Percentiles rank a stretch among this genome's conserved stretches.
Evolutionary conservation across 2,888 invertebrate species (phyloP).

Genomic region (Matsumyia berberina): DNA sequence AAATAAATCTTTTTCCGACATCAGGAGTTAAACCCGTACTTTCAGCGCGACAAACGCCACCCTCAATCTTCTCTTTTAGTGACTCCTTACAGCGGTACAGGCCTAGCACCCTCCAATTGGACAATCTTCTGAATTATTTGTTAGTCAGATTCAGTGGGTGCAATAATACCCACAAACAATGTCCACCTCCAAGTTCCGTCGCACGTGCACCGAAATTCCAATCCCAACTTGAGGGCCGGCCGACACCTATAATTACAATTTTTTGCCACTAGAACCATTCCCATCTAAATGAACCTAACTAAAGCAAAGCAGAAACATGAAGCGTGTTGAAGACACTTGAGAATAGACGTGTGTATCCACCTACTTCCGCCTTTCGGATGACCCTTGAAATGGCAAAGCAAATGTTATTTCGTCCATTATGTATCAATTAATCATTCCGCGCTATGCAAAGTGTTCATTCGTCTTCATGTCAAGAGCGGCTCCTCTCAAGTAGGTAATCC

Average conservation of each 20-base stretch:
- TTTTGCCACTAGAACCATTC: background rate
- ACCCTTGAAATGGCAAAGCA: conserved; percentile 31
- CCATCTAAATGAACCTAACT: background rate
- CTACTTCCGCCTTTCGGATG: conserved; percentile 21
- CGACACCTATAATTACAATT: background rate
- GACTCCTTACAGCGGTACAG: too few relatives aligned
- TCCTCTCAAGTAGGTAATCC: conserved; percentile 15
- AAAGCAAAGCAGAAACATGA: background rate
- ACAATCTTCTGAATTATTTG: too few relatives aligned
- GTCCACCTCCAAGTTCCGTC: background rate
- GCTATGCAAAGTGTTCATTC: conserved; percentile 27
- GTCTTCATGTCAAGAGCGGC: conserved; percentile 25
- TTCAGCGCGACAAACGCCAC: too few relatives aligned
- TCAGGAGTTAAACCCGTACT: too few relatives aligned
- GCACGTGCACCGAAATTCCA: background rate
- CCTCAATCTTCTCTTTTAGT: too few relatives aligned
- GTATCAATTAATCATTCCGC: conserved; percentile 27
- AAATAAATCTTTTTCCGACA: too few relatives aligned
- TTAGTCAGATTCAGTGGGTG: too few relatives aligned
- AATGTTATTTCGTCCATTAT: conserved; percentile 7
- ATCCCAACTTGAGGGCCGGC: background rate
- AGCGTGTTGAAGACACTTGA: background rate
- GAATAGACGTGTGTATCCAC: background rate
- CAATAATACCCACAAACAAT: background rate
- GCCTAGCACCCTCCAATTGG: too few relatives aligned